phyloP scores from a whole-genome alignment of 1,140 invertebrate genomes.

The Drosophila kanapiae region DNA sequence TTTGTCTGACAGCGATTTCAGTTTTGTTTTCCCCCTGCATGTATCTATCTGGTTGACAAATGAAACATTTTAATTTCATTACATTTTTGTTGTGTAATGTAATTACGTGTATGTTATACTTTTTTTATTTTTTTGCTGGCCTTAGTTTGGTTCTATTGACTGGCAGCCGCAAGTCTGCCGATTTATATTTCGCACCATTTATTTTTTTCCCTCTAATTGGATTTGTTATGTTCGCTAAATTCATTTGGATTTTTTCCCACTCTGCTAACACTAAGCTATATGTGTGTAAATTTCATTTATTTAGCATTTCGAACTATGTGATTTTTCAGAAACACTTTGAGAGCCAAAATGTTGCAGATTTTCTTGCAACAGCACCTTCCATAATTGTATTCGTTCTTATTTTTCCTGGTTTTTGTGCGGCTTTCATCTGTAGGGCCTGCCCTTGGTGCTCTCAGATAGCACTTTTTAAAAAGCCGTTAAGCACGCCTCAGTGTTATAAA shows the following conservation, averaged over 20 bases:
- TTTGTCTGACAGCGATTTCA: slow-evolving; percentile 35
- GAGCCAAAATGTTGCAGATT: background rate
- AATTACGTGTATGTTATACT: slow-evolving; percentile 46
- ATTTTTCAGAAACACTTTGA: background rate
- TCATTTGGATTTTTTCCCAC: slow-evolving; percentile 38
- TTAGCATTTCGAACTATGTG: background rate
- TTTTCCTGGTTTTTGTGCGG: slow-evolving; percentile 3
- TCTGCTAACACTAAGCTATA: slow-evolving; percentile 1
- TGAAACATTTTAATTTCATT: slow-evolving; percentile 79
- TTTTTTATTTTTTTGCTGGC: background rate
- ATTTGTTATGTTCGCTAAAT: slow-evolving; percentile 66
- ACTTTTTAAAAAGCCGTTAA: slow-evolving; percentile 75
- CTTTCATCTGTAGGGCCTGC: slow-evolving; percentile 11
- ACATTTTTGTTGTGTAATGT: slow-evolving; percentile 58
- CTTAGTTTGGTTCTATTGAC: slow-evolving; percentile 53
- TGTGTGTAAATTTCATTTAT: background rate
- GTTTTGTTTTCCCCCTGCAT: slow-evolving; percentile 9
- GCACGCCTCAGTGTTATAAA: slow-evolving; percentile 76
- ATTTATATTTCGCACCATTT: slow-evolving; percentile 47
- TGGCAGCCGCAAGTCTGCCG: slow-evolving; percentile 16
- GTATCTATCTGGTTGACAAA: slow-evolving; percentile 44
- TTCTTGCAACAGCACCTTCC: background rate
- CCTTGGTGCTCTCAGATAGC: slow-evolving; percentile 51
- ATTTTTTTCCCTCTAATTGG: slow-evolving; percentile 62
- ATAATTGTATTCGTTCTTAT: slow-evolving; percentile 7